Percentiles rank a stretch among this genome's conserved stretches.
phyloP scores from a whole-genome alignment of 2,888 invertebrate species.

The Vanessa cardui region DNA sequence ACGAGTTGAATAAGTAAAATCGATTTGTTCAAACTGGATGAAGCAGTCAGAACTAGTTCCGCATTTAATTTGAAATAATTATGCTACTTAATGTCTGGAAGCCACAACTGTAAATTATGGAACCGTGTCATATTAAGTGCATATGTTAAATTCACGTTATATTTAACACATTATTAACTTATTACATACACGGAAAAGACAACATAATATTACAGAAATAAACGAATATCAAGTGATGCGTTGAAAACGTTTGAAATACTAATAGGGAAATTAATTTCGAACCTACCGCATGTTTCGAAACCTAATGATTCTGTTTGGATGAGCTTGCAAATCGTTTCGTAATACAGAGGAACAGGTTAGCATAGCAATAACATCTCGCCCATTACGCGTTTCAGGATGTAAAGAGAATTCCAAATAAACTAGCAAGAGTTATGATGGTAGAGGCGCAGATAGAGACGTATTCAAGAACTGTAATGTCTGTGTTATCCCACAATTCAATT shows the following conservation, averaged over 20 bases:
- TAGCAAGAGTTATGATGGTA: neutral
- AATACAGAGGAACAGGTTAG: no score
- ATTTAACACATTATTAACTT: neutral
- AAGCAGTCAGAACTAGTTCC: constrained; percentile 6
- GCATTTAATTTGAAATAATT: constrained; percentile 15
- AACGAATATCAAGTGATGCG: neutral
- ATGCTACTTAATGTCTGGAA: constrained; percentile 16
- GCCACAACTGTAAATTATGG: constrained; percentile 6
- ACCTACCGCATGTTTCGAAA: no score
- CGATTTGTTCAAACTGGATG: constrained; percentile 6
- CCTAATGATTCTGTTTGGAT: no score
- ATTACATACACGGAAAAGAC: neutral
- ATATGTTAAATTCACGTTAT: neutral
- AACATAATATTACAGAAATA: neutral
- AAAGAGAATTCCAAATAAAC: neutral
- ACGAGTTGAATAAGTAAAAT: constrained; percentile 5
- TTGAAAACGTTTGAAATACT: no score
- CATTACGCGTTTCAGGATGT: neutral
- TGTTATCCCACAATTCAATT: constrained; percentile 22
- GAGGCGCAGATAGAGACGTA: neutral
- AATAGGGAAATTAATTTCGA: no score
- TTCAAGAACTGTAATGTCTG: neutral
- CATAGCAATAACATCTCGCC: neutral
- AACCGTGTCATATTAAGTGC: constrained; percentile 3
- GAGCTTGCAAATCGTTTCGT: no score